phyloP scores from a whole-genome alignment of 1,140 invertebrate species.

The Lepidurus couesii region DNA sequence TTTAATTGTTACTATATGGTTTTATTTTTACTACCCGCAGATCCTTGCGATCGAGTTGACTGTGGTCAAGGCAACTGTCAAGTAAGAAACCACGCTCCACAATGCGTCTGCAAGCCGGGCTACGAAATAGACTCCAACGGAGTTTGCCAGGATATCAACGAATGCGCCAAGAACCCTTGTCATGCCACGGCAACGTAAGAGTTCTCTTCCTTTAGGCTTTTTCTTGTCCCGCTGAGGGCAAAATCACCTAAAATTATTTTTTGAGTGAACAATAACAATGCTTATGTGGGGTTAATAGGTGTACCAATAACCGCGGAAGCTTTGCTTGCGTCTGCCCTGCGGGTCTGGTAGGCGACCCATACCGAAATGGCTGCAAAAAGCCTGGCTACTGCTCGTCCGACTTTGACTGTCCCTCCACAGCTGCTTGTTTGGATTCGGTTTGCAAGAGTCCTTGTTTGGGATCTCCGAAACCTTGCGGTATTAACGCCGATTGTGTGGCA shows the following conservation, averaged over 20 bases:
- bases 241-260: not conserved
- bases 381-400: slow-evolving; percentile 75
- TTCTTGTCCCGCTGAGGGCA: not conserved
- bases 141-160: slow-evolving; percentile 72
- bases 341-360: slow-evolving; percentile 71
- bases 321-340: slow-evolving; percentile 67
- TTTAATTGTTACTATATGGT: slow-evolving; percentile 14
- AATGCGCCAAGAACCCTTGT: slow-evolving; percentile 69
- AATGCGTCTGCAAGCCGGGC: slow-evolving; percentile 61
- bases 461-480: slow-evolving; percentile 54
- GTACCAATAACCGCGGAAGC: slow-evolving; percentile 68
- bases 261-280: not conserved
- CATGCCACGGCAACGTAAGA: slow-evolving; percentile 62
- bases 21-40: slow-evolving; percentile 25
- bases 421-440: slow-evolving; percentile 66
- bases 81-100: slow-evolving; percentile 42
- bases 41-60: slow-evolving; percentile 41
- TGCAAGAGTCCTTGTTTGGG: slow-evolving; percentile 73
- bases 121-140: slow-evolving; percentile 57
- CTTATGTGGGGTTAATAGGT: slow-evolving; percentile 45
- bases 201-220: slow-evolving; percentile 37
- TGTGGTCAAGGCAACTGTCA: slow-evolving; percentile 45
- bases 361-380: slow-evolving; percentile 59
- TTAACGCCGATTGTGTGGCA: slow-evolving; percentile 63
- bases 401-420: slow-evolving; percentile 67